Evolutionary conservation across 2,113 vertebrate species (phyloP), one percentile per base, ranked within the genome.

Genomic region (Rhizomys pruinosus): DNA sequence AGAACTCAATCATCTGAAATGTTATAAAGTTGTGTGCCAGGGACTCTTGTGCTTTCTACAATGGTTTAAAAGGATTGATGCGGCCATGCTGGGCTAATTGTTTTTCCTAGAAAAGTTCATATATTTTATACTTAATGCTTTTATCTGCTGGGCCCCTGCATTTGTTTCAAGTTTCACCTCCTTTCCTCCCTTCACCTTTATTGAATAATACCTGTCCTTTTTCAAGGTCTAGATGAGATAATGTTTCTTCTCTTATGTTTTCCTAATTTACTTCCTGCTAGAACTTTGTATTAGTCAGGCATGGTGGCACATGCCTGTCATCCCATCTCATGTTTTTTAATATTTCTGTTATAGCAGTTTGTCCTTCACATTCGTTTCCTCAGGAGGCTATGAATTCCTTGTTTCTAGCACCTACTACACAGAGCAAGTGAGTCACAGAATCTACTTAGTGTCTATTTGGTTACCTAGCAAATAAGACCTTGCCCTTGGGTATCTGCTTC

Each of bases 361-460:
- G 44, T 6, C 66, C 42, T 80, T 92, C 55, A 90, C 32, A 23
- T 90, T 72, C 59, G 39, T 89, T 88, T 91, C 42, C 34, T 25
- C 39, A 94, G 8, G 19, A 71, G 47, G 22, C 84, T 90, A 55
- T 77, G 29, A 44, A 85, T 88, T 96, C 25, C 59, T 94, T 87
- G 52, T 91, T 95, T 89, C 1, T 82, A 59, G 57, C 17, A 57
- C 37, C 7, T 39, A 8, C 8, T 74, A 7, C 17, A 69, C 63
- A 17, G 1, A 78, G 64, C 81, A 61, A 82, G 13, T 74, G 82
- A 86, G 72, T 92, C 74, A 57, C 47, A 8, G 42, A 64, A 34
- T 69, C 42, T 32, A 55, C 22, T 90, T 20, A 34, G 2, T 85
- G 5, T 92, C 89, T 87, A 55, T 87, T 59, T 90, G 57, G 42